Evolutionary conservation across 1,140 invertebrate genomes (phyloP).

Genomic region (Drosophila funebris): DNA sequence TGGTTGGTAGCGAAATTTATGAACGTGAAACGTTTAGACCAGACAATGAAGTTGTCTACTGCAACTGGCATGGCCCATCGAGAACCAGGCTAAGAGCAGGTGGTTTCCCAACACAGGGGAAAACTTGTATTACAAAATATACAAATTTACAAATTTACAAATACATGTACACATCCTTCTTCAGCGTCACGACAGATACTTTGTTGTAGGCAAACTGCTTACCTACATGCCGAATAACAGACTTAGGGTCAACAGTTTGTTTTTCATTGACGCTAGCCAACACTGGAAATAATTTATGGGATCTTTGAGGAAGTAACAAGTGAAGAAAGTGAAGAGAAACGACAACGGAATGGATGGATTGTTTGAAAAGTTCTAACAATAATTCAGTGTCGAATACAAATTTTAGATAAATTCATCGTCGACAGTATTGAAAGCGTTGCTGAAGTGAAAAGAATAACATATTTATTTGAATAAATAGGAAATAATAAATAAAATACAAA

Average conservation of each 20-base stretch:
- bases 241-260: too few species aligned
- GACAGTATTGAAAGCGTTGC: too few species aligned
- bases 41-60: conserved; percentile 77
- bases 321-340: too few species aligned
- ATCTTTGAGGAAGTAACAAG: not conserved
- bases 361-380: too few species aligned
- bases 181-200: conserved; percentile 1
- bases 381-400: too few species aligned
- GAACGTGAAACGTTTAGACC: conserved; percentile 42
- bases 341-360: too few species aligned
- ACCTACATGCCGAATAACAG: not conserved
- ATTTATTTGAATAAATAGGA: too few species aligned
- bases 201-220: not conserved
- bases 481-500: too few species aligned
- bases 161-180: not conserved
- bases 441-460: too few species aligned
- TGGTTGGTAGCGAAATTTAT: conserved; percentile 53
- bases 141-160: not conserved
- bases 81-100: conserved; percentile 18
- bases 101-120: conserved; percentile 7
- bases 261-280: not conserved
- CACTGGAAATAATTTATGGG: not conserved
- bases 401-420: too few species aligned
- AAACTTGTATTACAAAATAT: not conserved
- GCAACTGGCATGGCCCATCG: conserved; percentile 29